Conservation (phyloP, 2,888 invertebrate species). For the Trichacis sp. region DNA sequence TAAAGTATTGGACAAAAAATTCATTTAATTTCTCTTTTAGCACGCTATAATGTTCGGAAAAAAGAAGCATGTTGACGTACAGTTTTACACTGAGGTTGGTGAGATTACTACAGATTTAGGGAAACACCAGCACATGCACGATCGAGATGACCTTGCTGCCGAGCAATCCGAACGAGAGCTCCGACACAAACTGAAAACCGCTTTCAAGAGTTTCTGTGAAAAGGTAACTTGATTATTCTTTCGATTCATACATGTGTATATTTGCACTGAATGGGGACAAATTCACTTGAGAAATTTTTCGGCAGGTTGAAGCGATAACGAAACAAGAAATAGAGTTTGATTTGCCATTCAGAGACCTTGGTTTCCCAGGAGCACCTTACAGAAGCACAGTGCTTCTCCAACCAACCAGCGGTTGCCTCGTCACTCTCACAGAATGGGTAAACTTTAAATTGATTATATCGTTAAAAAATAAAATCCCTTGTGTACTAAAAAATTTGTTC, state of each 20-base stretch:
- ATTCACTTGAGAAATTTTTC: background rate
- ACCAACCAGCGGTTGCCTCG: conserved; percentile 97
- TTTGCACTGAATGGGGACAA: no score
- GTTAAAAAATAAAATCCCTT: no score
- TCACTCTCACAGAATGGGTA: conserved; percentile 90
- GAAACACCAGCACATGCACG: conserved; percentile 99
- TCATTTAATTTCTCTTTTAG: conserved; percentile 60
- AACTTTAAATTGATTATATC: no score
- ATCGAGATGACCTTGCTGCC: conserved; percentile 97
- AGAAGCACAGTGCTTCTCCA: conserved; percentile 95
- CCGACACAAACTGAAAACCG: conserved; percentile 94
- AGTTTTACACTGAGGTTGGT: conserved; percentile 99
- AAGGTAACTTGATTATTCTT: no score
- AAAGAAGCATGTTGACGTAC: conserved; percentile 98
- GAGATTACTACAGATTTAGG: conserved; percentile 99
- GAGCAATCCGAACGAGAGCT: conserved; percentile 98
- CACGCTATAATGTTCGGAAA: conserved; percentile 99
- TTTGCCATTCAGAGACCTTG: conserved; percentile 97
- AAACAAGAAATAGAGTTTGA: conserved; percentile 99
- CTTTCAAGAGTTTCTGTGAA: conserved; percentile 98
- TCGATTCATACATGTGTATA: no score
- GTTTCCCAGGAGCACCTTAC: conserved; percentile 97
- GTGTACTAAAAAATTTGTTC: no score
- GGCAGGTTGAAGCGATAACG: conserved; percentile 86
- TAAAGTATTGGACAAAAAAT: no score